Evolutionary conservation across 1,140 invertebrate genomes (phyloP).

Genomic region (Galleria mellonella): DNA sequence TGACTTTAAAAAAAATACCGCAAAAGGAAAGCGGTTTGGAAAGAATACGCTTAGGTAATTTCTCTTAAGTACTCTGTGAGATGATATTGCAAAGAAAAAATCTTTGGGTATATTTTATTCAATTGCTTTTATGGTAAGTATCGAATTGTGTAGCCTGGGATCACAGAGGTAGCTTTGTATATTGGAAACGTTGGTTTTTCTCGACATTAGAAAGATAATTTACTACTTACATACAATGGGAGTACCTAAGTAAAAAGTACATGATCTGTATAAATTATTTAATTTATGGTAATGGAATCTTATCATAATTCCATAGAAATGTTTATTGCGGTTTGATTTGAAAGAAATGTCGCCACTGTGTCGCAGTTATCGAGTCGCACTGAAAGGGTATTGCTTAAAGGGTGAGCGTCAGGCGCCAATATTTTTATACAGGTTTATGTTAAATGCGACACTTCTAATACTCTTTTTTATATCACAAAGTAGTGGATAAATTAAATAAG

Average conservation of each 20-base stretch:
- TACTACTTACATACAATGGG: too few relatives aligned
- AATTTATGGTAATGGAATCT: too few relatives aligned
- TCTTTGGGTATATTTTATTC: not conserved
- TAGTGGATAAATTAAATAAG: too few relatives aligned
- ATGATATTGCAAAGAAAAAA: not conserved
- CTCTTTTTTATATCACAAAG: too few relatives aligned
- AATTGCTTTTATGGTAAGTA: constrained; percentile 5
- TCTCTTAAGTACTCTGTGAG: not conserved
- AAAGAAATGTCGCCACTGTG: constrained; percentile 2
- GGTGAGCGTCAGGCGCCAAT: not conserved
- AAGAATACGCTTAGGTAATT: not conserved
- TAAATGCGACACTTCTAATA: too few relatives aligned
- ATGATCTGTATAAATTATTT: too few relatives aligned
- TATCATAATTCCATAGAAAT: too few relatives aligned
- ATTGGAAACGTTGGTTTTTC: too few relatives aligned
- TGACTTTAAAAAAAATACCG: too few relatives aligned
- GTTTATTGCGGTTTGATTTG: not conserved
- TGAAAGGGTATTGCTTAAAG: not conserved
- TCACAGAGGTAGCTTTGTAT: not conserved
- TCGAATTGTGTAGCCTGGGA: not conserved
- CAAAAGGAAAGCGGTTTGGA: not conserved
- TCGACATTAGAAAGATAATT: too few relatives aligned
- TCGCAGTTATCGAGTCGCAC: not conserved
- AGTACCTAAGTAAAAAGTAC: too few relatives aligned
- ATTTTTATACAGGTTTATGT: too few relatives aligned